Evolutionary conservation across 2,797 vertebrate genomes (phyloP).

Genomic region (Hypotaenidia philippensis): DNA sequence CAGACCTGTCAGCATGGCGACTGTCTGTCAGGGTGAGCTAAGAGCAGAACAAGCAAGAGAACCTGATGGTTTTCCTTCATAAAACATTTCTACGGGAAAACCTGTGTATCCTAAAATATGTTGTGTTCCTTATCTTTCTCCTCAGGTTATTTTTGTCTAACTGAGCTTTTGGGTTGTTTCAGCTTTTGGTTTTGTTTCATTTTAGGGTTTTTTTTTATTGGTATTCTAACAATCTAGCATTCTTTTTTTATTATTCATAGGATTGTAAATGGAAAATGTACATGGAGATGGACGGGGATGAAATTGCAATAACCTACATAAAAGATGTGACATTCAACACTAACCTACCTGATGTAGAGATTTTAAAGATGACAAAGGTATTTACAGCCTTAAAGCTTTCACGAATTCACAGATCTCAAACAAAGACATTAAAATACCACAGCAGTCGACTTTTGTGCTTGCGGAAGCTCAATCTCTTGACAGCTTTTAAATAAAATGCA

Average conservation of each 20-base stretch:
- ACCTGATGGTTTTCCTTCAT: background rate
- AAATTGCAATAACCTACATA: conserved; percentile 96
- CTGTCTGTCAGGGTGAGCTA: background rate
- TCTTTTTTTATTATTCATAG: conserved; percentile 84
- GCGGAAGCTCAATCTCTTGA: conserved; percentile 69
- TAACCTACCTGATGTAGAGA: conserved; percentile 89
- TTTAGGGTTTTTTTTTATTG: conserved; percentile 9
- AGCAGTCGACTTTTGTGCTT: conserved; percentile 80
- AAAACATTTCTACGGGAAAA: background rate
- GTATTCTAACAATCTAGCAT: conserved; percentile 63
- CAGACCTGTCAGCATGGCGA: background rate
- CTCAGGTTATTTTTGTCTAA: background rate
- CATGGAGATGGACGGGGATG: conserved; percentile 97
- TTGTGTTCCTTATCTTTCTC: background rate
- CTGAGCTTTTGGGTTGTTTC: background rate
- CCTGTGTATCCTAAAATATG: background rate
- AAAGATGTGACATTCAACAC: conserved; percentile 95
- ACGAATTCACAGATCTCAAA: conserved; percentile 78
- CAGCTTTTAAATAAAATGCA: conserved; percentile 79
- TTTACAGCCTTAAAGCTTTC: conserved; percentile 80
- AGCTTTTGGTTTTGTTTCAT: background rate
- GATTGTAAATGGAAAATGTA: conserved; percentile 99
- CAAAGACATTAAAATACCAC: conserved; percentile 83
- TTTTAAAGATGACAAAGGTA: conserved; percentile 96
- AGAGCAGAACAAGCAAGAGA: background rate